Percentiles rank a stretch among this genome's conserved stretches.
phyloP scores from a whole-genome alignment of 2,888 invertebrate genomes.

The Archaeoteleia sp. region DNA sequence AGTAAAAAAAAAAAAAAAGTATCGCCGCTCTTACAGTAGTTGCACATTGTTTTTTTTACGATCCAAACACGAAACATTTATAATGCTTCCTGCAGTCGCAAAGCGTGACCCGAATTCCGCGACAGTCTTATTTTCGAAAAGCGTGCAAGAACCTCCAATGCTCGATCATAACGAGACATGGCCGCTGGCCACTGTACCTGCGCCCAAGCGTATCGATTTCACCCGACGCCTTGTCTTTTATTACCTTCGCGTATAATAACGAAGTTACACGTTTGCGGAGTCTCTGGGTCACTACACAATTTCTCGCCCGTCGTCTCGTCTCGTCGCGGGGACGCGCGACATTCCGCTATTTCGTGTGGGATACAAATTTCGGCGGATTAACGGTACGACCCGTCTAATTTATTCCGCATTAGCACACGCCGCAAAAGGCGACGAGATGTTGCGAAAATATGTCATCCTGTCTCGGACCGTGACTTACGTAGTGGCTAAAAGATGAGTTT shows the following conservation, averaged over 20 bases:
- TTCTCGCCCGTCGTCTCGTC: background rate
- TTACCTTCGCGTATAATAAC: conserved; percentile 33
- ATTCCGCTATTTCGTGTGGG: conserved; percentile 14
- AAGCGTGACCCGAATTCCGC: conserved; percentile 52
- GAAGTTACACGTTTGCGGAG: conserved; percentile 30
- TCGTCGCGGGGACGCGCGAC: conserved; percentile 2
- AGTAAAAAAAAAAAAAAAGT: too few species aligned
- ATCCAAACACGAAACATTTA: conserved; percentile 44
- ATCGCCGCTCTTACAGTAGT: background rate
- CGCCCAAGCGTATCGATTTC: conserved; percentile 48
- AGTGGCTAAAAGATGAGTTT: background rate
- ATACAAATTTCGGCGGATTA: conserved; percentile 21
- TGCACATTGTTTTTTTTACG: conserved; percentile 32
- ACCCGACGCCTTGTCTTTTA: conserved; percentile 38
- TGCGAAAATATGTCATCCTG: conserved; percentile 17
- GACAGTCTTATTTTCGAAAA: conserved; percentile 51
- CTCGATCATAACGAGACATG: conserved; percentile 17
- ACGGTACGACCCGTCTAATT: conserved; percentile 36
- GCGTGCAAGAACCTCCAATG: conserved; percentile 26
- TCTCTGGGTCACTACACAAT: conserved; percentile 9
- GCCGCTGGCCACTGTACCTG: conserved; percentile 3
- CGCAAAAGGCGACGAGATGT: conserved; percentile 13
- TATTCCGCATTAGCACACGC: conserved; percentile 36
- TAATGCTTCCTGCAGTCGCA: conserved; percentile 47
- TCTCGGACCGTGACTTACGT: background rate